These are phyloP conservation scores for Amphiura filiformis DNA, from an alignment of 35 echinoderm and acorn worm genomes.

Conservation along the genomic window DNA sequence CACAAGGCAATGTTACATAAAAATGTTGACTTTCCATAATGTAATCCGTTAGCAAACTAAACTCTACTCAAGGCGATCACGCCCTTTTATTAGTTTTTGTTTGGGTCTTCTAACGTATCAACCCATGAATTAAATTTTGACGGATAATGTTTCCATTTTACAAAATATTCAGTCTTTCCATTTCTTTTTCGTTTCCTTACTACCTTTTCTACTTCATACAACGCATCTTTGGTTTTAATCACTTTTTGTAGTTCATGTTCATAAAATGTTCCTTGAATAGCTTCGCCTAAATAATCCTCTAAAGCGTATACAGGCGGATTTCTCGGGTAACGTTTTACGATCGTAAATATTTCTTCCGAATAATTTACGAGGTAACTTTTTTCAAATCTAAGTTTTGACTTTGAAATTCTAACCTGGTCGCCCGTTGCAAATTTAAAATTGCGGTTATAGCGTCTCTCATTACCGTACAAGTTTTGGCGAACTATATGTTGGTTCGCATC, in stretches of 20 bases:
- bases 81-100: not conserved
- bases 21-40: not conserved
- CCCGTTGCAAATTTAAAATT: conserved; percentile 14
- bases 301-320: conserved; percentile 16
- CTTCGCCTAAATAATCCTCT: conserved; percentile 38
- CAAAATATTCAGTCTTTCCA: conserved; percentile 29
- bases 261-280: conserved; percentile 32
- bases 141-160: conserved; percentile 36
- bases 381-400: not conserved
- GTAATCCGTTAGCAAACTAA: not conserved
- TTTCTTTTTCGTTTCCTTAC: not conserved
- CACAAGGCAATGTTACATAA: conserved; percentile 20
- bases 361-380: conserved; percentile 34
- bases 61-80: not conserved
- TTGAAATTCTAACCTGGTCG: conserved; percentile 28
- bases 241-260: conserved; percentile 50
- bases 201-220: conserved; percentile 41
- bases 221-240: not conserved
- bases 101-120: conserved; percentile 52
- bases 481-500: conserved; percentile 32
- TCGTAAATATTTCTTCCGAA: conserved; percentile 50
- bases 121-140: not conserved
- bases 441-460: not conserved
- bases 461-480: conserved; percentile 34
- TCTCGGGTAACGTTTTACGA: not conserved